Evolutionary conservation across 2,113 vertebrate genomes (phyloP), one percentile per base, ranked within the genome.

Genomic region (Leucoraja erinaceus): DNA sequence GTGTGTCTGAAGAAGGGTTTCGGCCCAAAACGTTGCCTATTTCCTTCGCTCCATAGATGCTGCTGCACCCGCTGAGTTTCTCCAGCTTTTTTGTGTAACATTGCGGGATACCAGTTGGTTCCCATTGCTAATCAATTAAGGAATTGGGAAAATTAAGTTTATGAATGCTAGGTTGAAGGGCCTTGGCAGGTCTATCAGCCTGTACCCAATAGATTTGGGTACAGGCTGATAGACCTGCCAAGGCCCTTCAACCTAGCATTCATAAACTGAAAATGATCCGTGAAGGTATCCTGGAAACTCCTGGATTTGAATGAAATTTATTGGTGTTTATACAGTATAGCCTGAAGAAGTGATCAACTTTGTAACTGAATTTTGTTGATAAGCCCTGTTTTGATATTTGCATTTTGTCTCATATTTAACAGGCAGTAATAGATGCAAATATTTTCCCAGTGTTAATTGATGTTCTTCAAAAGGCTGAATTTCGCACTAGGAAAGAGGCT

Each of bases 391-490:
- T 63, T 78, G 25, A 91, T 47, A 54, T 54, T 72, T 68, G 22
- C 38, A 20, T 72, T 83, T 4, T 28, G 31, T 93, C 9, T 61
- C 91, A 20, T 74, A 25, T 72, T 54, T 90, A 54, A 93, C 94
- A 98, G 98, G 96, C 97, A 90, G 97, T 98, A 93, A 98, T 98
- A 93, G 98, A 98, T 95, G 97, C 97, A 95, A 98, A 98, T 96
- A 98, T 98, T 94, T 98, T 98, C 95, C 98, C 98, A 91, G 96
- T 98, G 93, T 95, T 98, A 93, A 98, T 98, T 70, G 98, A 98
- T 95, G 97, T 98, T 93, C 97, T 98, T 93, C 98, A 98, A 93
- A 98, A 98, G 95, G 98, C 98, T 61, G 98, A 98, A 95, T 98
- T 98, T 94, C 97, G 97, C n/a, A 98, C 98, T 63, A 97, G 97